Base-by-base conservation (phyloP, 2,888 invertebrate species). In the Drosophila atripex region DNA sequence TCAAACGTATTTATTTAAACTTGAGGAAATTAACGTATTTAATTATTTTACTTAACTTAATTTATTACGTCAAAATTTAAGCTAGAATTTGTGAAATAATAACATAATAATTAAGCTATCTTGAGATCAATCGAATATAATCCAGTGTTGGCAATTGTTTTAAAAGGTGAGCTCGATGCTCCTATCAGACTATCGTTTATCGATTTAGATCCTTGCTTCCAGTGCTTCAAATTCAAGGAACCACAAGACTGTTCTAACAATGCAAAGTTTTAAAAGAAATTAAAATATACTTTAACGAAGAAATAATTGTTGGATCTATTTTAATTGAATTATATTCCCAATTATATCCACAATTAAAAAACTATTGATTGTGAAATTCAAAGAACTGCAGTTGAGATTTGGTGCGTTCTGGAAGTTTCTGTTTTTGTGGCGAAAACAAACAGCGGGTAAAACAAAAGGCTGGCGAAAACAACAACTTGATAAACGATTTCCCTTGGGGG, bases 391-490 rank as follows among this genome's bases (percentile, higher is more conserved):
- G 35, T 4, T 35, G 35, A 6, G 35, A 35, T 35, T 35, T 35
- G n/a, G 35, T 7, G 35, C 7, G 14, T 35, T 35, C 35, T 35
- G 35, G 35, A 35, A n/a, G 35, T 35, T 35, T 35, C 35, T n/a
- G 35, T 7, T 35, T 6, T 35, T n/a, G 12, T n/a, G 12, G 35
- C 35, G n/a, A 8, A 18, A 18, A 41, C 39, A 16, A 18, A 41
- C 47, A 47, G 38, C 8, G 23, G 14, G 28, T 9, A 1, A 53
- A 28, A n/a, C n/a, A 55, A 53, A 21, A 21, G 53, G 11, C 59
- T 43, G 69, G 53, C 59, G 35, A 70, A 61, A 70, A 70, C 70
- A 70, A 70, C 70, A 70, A 54, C 21, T 39, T 70, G 70, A 70
- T 70, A 54, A 45, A 35, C 45, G 60, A 70, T 50, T 70, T 38